phyloP scores from a whole-genome alignment of 2,888 invertebrate genomes.

The Ochlodes sylvanus region DNA sequence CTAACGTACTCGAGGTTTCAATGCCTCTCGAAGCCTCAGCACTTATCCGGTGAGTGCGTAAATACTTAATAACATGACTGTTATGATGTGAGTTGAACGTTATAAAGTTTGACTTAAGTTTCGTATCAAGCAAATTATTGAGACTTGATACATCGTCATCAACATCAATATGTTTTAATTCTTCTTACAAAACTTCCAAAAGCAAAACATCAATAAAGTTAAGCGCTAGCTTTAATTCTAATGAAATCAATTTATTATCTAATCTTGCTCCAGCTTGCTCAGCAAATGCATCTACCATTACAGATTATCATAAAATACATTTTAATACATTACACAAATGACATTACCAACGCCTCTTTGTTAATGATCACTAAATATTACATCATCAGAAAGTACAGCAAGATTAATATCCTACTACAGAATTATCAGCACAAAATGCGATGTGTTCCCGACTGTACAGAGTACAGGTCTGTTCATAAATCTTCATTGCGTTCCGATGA shows the following conservation, averaged over 20 bases:
- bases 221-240: neutral
- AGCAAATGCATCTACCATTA: slow-evolving; percentile 9
- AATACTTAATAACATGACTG: slow-evolving; percentile 10
- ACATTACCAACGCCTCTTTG: slow-evolving; percentile 25
- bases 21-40: slow-evolving; percentile 7
- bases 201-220: neutral
- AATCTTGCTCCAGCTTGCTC: slow-evolving; percentile 3
- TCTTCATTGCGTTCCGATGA: slow-evolving; percentile 84
- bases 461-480: slow-evolving; percentile 79
- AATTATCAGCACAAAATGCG: slow-evolving; percentile 53
- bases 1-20: neutral
- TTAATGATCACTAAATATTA: slow-evolving; percentile 36
- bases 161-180: neutral
- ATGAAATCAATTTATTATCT: neutral
- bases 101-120: neutral
- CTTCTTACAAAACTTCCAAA: neutral
- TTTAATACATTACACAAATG: slow-evolving; percentile 30
- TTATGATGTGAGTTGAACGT: slow-evolving; percentile 5
- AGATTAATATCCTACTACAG: slow-evolving; percentile 38
- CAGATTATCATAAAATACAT: slow-evolving; percentile 22
- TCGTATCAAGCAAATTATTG: neutral
- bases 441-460: slow-evolving; percentile 65
- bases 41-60: slow-evolving; percentile 10
- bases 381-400: slow-evolving; percentile 34
- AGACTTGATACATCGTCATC: too few species aligned